Evolutionary conservation across 64 coral and sea anemone genomes (phyloP).

Genomic region (Pocillopora verrucosa): DNA sequence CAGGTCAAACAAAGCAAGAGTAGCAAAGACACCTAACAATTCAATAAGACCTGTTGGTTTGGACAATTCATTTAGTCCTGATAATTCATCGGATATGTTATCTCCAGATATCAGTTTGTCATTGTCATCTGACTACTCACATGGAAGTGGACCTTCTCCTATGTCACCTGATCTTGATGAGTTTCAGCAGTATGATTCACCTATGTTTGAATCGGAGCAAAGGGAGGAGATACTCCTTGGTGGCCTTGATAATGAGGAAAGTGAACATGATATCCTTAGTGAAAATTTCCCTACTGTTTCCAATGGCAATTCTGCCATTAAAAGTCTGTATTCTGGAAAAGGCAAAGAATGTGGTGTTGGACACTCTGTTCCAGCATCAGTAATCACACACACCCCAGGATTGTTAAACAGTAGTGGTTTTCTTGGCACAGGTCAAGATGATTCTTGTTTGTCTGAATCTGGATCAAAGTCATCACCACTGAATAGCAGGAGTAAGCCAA

Average conservation of each 20-base stretch:
- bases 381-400: constrained; percentile 64
- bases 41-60: constrained; percentile 40
- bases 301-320: constrained; percentile 50
- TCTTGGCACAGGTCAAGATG: not conserved
- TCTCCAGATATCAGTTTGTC: constrained; percentile 62
- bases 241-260: constrained; percentile 66
- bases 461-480: constrained; percentile 18
- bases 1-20: constrained; percentile 57
- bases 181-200: constrained; percentile 66
- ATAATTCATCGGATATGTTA: constrained; percentile 57
- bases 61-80: constrained; percentile 58
- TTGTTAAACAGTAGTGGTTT: constrained; percentile 15
- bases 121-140: constrained; percentile 86
- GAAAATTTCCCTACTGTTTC: constrained; percentile 45
- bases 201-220: constrained; percentile 80
- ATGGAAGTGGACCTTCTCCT: constrained; percentile 59
- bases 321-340: constrained; percentile 21
- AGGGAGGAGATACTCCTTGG: constrained; percentile 68
- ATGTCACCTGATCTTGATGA: constrained; percentile 68
- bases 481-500: constrained; percentile 9
- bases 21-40: constrained; percentile 46
- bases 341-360: not conserved
- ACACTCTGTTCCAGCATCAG: constrained; percentile 69
- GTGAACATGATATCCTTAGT: constrained; percentile 35
- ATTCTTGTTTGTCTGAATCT: not conserved